Conservation (phyloP, 2,888 invertebrate genomes). For the Ypsolopha scabrella region DNA sequence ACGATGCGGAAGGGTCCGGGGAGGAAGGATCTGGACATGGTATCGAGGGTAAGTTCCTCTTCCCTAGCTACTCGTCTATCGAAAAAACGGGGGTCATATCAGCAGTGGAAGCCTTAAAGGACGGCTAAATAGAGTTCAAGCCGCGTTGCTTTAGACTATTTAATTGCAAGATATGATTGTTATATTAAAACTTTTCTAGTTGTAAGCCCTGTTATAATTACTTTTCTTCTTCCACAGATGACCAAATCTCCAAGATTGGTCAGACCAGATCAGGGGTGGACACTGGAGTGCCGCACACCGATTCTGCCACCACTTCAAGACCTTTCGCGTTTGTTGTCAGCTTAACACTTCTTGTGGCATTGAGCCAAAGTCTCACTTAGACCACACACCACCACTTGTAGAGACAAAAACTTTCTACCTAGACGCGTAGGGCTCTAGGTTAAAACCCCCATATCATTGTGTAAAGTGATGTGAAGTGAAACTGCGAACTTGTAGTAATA, state of each 20-base stretch:
- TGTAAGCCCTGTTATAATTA: neutral
- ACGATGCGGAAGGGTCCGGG: conserved; percentile 58
- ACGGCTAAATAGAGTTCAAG: no score
- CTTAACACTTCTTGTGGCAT: neutral
- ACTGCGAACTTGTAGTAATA: neutral
- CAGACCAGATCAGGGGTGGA: conserved; percentile 10
- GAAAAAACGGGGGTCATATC: no score
- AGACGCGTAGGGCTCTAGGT: neutral
- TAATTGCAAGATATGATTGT: no score
- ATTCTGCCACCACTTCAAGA: conserved; percentile 14
- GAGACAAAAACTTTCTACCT: neutral
- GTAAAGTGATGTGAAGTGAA: neutral
- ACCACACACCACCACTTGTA: neutral
- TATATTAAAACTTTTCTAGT: no score
- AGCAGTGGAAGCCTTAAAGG: no score
- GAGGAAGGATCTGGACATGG: conserved; percentile 52
- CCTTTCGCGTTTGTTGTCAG: neutral
- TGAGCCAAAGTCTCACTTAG: conserved; percentile 26
- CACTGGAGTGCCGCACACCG: conserved; percentile 36
- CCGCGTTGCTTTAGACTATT: no score
- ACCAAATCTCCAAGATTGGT: neutral
- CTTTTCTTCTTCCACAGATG: neutral
- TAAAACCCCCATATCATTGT: neutral
- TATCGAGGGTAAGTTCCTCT: neutral
- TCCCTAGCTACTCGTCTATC: no score